These are phyloP conservation scores for Polietes domitor DNA, from an alignment of 2,888 invertebrate species.

Conservation along the genomic window DNA sequence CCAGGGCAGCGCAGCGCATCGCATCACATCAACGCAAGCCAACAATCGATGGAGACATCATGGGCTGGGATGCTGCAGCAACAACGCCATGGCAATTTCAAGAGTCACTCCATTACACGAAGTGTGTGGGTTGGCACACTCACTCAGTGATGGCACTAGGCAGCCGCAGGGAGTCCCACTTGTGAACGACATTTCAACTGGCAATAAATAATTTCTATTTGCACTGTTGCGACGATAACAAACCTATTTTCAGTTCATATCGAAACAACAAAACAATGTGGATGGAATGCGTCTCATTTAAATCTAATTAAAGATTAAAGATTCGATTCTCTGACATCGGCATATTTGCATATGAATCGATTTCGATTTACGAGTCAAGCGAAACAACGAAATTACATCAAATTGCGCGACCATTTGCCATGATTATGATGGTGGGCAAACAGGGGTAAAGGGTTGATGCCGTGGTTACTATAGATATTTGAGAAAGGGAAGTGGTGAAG, in stretches of 20 bases:
- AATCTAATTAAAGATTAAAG: conserved; percentile 29
- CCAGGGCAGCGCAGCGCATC: background rate
- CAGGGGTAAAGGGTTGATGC: too few species aligned
- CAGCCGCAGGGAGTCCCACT: background rate
- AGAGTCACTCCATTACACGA: background rate
- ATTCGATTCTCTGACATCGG: too few species aligned
- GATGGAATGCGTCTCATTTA: conserved; percentile 11
- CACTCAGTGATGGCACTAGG: background rate
- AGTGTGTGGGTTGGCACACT: background rate
- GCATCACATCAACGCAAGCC: background rate
- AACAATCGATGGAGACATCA: background rate
- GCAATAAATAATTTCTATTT: background rate
- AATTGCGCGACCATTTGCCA: too few species aligned
- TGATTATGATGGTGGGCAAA: too few species aligned
- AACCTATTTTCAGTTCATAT: too few species aligned
- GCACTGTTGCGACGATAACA: background rate
- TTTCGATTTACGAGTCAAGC: background rate
- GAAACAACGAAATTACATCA: too few species aligned
- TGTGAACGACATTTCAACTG: background rate
- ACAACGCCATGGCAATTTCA: background rate
- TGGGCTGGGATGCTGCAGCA: conserved; percentile 1
- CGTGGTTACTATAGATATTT: too few species aligned
- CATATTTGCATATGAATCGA: conserved; percentile 20
- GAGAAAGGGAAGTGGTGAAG: too few species aligned
- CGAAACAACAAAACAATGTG: background rate